Base-by-base conservation (phyloP, 2,888 invertebrate species). In the Nipponacmea schrenckii region DNA sequence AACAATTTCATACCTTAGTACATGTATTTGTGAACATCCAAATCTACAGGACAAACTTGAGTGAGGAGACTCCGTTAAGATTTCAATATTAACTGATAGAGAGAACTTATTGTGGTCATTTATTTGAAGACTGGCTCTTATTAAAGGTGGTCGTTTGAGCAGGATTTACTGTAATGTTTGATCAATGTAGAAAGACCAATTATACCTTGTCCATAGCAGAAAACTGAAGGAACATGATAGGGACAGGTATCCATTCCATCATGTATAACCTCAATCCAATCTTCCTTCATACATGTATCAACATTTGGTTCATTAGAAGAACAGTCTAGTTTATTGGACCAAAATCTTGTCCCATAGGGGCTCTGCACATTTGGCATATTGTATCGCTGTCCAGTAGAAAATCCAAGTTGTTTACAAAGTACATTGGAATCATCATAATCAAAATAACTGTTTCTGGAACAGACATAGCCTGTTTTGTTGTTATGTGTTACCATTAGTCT, bases 181-280 rank as follows among this genome's bases (percentile, higher is more conserved):
- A 8, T 39, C 1, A 8, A 39, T 8, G 39, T 8, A 39, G 39
- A 39, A 39, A 39, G 3, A 39, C 5, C 1, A 39, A 39, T n/a
- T n/a, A n/a, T 56, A 56, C 56, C 56, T 56, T 56, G 56, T 24
- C 56, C 56, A 56, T 56, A 56, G 24, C 56, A 56, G 24, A 56
- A 56, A 20, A 56, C 24, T 56, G 56, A 56, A 56, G 56, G 56
- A 3, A 56, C 24, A 24, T 56, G 56, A 56, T 56, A 56, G 12
- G 20, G 8, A 56, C 56, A 56, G 7, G 24, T 20, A 56, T 20
- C 14, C 17, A 20, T 24, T 20, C 56, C 56, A 8, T 56, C 20
- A 24, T 56, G 14, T 0, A 12, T 20, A 5, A 24, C 12, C 24
- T 56, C 14, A 1, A 12, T 20, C 56, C 56, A 56, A 4, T 0